These are phyloP conservation scores for Bothrops alternatus DNA, from an alignment of 2,797 vertebrate genomes.

Conservation along the genomic window DNA sequence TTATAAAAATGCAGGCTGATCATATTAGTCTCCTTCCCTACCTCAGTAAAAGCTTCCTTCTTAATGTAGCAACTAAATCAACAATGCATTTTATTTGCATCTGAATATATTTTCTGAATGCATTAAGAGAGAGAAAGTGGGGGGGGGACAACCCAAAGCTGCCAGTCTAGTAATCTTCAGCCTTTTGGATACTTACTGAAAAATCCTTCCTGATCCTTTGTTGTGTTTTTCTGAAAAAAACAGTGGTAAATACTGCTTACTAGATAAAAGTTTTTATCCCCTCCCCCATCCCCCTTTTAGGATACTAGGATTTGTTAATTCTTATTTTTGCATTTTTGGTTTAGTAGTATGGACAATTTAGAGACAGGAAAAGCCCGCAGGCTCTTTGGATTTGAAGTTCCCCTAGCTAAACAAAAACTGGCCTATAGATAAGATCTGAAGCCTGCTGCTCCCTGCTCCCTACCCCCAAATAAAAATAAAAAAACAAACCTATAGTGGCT, in stretches of 20 bases:
- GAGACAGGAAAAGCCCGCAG: slow-evolving; percentile 78
- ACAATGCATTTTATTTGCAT: slow-evolving; percentile 43
- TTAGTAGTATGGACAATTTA: slow-evolving; percentile 79
- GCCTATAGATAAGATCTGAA: slow-evolving; percentile 76
- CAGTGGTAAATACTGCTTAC: slow-evolving; percentile 75
- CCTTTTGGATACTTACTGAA: slow-evolving; percentile 57
- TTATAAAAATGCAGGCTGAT: slow-evolving; percentile 49
- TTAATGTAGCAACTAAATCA: slow-evolving; percentile 49
- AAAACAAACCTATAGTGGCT: slow-evolving; percentile 80
- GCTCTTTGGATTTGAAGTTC: slow-evolving; percentile 78
- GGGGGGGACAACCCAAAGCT: slow-evolving; percentile 37
- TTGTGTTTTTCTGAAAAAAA: slow-evolving; percentile 55
- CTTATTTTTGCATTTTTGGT: slow-evolving; percentile 75
- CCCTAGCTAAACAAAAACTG: slow-evolving; percentile 72
- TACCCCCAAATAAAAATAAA: slow-evolving; percentile 74
- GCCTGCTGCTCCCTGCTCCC: slow-evolving; percentile 78
- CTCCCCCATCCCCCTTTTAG: slow-evolving; percentile 65
- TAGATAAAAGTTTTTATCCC: slow-evolving; percentile 65
- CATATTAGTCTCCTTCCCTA: slow-evolving; percentile 49
- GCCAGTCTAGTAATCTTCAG: slow-evolving; percentile 45
- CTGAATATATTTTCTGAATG: slow-evolving; percentile 22
- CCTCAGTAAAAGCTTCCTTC: slow-evolving; percentile 36
- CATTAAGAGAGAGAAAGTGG: neutral
- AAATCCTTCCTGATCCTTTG: slow-evolving; percentile 56
- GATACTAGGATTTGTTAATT: slow-evolving; percentile 74